These are phyloP conservation scores for Brachionus koreanus DNA, from an alignment of 1,140 invertebrate genomes.

Conservation along the genomic window DNA sequence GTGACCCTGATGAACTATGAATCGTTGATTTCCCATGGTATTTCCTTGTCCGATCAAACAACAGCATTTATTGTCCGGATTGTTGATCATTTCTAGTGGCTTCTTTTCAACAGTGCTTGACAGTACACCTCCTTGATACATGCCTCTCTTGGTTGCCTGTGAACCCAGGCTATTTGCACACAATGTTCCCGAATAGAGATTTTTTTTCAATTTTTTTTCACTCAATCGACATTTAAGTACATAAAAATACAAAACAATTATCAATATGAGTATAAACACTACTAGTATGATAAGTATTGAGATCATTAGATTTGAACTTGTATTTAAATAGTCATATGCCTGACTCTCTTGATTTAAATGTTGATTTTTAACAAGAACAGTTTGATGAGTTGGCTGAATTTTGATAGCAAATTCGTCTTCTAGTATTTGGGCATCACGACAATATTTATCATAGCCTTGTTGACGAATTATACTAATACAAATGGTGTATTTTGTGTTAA, in stretches of 20 bases:
- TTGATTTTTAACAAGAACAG: background rate
- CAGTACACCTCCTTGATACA: background rate
- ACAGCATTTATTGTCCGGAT: background rate
- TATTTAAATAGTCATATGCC: background rate
- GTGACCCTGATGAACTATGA: background rate
- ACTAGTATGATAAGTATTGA: background rate
- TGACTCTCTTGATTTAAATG: background rate
- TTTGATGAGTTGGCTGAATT: background rate
- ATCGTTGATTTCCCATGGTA: background rate
- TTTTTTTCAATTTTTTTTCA: slow-evolving; percentile 34
- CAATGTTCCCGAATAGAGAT: background rate
- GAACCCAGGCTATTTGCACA: background rate
- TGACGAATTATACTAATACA: slow-evolving; percentile 20
- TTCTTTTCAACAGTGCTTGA: slow-evolving; percentile 9
- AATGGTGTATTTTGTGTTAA: slow-evolving; percentile 14
- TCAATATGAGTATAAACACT: slow-evolving; percentile 1
- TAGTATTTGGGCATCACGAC: background rate
- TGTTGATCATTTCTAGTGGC: background rate
- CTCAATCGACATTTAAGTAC: background rate
- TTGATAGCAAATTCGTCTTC: background rate
- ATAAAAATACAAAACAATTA: slow-evolving; percentile 13
- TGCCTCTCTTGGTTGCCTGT: background rate
- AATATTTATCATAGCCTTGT: slow-evolving; percentile 44
- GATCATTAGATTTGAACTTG: slow-evolving; percentile 10
- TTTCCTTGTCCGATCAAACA: background rate